Base-by-base conservation (phyloP, 1,140 invertebrate species). In the Drosophila santomea region DNA sequence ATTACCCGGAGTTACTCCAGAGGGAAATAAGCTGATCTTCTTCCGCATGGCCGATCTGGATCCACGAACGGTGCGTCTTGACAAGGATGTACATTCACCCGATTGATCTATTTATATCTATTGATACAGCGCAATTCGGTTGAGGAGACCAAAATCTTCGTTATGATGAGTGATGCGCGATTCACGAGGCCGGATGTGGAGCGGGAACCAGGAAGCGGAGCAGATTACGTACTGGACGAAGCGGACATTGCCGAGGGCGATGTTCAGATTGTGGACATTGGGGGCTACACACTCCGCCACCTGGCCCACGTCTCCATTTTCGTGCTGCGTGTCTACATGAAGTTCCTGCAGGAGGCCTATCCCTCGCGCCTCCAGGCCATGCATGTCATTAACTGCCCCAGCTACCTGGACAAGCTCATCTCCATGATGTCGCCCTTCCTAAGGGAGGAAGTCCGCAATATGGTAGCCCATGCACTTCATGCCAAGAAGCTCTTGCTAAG, bases 321-420 rank as follows among this genome's bases (percentile, higher is more conserved):
- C 0, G 94, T 94, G 32, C 76, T 96, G 15, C 74, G 91, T 0
- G 64, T 86, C 32, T 75, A 91, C 47, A 90, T 91, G 81, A 78
- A 79, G 28, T 91, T 91, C 43, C 43, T 91, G 8, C 93, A 97
- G 95, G 96, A 96, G 91, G 95, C 95, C 0, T 95, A 96, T 83
- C 96, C 96, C 0, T 94, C 95, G n/a, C 93, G 95, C 73, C 93
- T 97, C 60, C 95, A 95, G 78, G 94, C 95, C 62, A 94, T 96
- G 45, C 96, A 97, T 89, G 94, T 96, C 20, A 94, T 96, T 43
- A 95, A 96, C 74, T 93, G 94, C 2, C 94, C 94, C 0, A 91
- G 94, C 3, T 95, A 95, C 88, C 92, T 95, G 57, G 94, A 95
- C 79, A 94, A 94, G 75, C 93, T 95, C 61, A 92, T 95, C 76